Base-by-base conservation (phyloP, 1,140 invertebrate species). In the Drosophila pachea region DNA sequence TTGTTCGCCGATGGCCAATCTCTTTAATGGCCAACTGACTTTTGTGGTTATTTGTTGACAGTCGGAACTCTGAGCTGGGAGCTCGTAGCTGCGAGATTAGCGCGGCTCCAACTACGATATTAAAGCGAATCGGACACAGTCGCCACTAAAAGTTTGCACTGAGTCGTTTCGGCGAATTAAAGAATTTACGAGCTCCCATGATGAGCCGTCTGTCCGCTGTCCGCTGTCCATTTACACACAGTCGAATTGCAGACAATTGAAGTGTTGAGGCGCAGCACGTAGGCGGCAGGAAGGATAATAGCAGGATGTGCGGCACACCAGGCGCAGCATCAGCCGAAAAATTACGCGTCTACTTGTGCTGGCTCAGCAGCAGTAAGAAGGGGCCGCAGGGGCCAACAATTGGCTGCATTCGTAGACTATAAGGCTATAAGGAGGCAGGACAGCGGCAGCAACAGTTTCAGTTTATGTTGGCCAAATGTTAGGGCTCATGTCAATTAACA, bases 401-500 rank as follows among this genome's bases (percentile, higher is more conserved):
- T n/a, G n/a, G 62, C 62, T 74, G 76, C 62, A 74, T 38, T 43
- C 33, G n/a, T n/a, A n/a, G n/a, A n/a, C n/a, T n/a, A n/a, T n/a
- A n/a, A n/a, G n/a, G n/a, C n/a, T n/a, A n/a, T n/a, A 31, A 42
- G n/a, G n/a, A 54, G 35, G 11, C 14, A 53, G 31, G 40, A 14
- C 0, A 40, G 36, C n/a, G n/a, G 36, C 6, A 40, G 31, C 38
- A 6, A n/a, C n/a, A n/a, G n/a, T n/a, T n/a, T n/a, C n/a, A n/a
- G n/a, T n/a, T 67, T 71, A 62, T 62, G 61, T 62, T 66, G 60
- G 59, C 31, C 40, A 42, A 79, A 75, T 75, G 76, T 79, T 79
- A 61, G 36, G 61, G 68, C 72, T 79, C 76, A 67, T 79, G 72
- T 75, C 63, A 79, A 79, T 79, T 79, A 79, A 79, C 76, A 79